phyloP scores from a whole-genome alignment of 2,113 vertebrate species.

The Siniperca knerii region DNA sequence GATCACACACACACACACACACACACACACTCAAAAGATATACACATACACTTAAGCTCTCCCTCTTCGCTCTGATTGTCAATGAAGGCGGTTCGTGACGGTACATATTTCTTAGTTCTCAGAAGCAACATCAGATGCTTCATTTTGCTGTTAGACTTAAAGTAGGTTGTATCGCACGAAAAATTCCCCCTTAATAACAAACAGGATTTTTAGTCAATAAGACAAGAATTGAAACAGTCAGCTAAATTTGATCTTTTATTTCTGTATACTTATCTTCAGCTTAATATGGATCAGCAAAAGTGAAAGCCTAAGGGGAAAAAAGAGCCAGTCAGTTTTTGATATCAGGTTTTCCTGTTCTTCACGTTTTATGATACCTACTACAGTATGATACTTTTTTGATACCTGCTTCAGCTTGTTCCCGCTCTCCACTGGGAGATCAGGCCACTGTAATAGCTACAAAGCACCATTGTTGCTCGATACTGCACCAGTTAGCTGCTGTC shows the following conservation, averaged over 20 bases:
- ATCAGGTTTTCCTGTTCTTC: conserved; percentile 18
- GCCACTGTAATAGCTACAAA: background rate
- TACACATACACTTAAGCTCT: conserved; percentile 5
- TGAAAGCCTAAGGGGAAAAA: background rate
- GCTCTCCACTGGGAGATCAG: background rate
- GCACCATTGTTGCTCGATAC: background rate
- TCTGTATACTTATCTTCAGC: conserved; percentile 26
- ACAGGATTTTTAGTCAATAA: conserved; percentile 29
- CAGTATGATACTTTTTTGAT: conserved; percentile 6
- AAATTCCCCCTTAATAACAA: conserved; percentile 12
- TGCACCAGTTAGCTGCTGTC: background rate
- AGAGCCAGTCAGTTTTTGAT: background rate
- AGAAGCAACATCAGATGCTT: conserved; percentile 23
- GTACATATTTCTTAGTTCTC: conserved; percentile 39
- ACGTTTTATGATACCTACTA: conserved; percentile 25
- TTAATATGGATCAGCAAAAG: conserved; percentile 27
- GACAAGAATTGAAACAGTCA: background rate
- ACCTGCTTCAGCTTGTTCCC: background rate
- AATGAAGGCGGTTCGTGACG: conserved; percentile 27
- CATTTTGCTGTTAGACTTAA: background rate
- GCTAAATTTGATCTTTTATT: conserved; percentile 15
- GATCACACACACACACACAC: conserved; percentile 8
- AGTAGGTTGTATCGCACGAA: background rate
- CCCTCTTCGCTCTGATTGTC: conserved; percentile 48
- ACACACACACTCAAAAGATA: conserved; percentile 11